phyloP scores from a whole-genome alignment of 2,888 invertebrate species.

The Gibbula magus region DNA sequence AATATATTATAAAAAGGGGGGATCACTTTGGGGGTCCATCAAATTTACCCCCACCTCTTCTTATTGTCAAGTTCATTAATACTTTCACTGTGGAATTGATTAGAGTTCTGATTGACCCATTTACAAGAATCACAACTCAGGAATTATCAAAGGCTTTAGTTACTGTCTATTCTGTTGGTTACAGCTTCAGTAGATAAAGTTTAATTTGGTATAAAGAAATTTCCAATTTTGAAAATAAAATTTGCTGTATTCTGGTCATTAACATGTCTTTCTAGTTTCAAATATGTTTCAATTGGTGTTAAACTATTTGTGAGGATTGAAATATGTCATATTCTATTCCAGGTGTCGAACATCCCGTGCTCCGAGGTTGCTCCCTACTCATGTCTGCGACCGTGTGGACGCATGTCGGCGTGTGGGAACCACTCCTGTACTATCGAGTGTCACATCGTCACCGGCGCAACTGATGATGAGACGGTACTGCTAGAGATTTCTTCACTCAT shows the following conservation, averaged over 20 bases:
- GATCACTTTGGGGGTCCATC: too few relatives aligned
- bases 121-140: too few relatives aligned
- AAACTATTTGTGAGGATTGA: constrained; percentile 54
- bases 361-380: constrained; percentile 79
- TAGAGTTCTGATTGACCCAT: too few relatives aligned
- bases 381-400: constrained; percentile 75
- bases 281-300: not conserved
- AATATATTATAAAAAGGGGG: too few relatives aligned
- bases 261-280: not conserved
- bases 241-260: not conserved
- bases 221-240: not conserved
- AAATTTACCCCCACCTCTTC: too few relatives aligned
- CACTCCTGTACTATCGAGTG: constrained; percentile 83
- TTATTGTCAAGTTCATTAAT: too few relatives aligned
- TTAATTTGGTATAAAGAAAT: too few relatives aligned
- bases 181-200: too few relatives aligned
- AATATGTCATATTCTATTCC: constrained; percentile 28
- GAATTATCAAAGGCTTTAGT: too few relatives aligned
- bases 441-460: constrained; percentile 78
- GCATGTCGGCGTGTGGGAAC: constrained; percentile 74
- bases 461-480: constrained; percentile 48
- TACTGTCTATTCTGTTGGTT: too few relatives aligned
- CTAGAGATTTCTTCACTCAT: too few relatives aligned
- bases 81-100: too few relatives aligned
- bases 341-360: constrained; percentile 73